Percentiles rank a stretch among this genome's conserved stretches.
These are phyloP conservation scores for Aphelinus certus DNA, from an alignment of 1,140 invertebrate genomes.

Conservation along the genomic window DNA sequence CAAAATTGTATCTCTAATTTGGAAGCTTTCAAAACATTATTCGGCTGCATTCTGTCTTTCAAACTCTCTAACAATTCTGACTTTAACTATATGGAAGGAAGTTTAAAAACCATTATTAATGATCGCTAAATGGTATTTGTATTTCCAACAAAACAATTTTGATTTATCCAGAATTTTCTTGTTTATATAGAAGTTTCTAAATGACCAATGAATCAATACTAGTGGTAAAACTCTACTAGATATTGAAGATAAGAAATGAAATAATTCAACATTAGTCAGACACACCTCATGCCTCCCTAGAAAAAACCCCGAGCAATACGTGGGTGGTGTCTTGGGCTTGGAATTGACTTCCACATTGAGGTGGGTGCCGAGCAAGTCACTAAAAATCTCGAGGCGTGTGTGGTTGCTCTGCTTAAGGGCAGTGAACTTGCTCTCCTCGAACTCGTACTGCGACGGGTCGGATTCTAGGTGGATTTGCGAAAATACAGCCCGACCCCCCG, in stretches of 20 bases:
- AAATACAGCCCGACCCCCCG: slow-evolving; percentile 78
- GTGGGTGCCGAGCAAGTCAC: slow-evolving; percentile 76
- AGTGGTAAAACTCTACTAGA: no score
- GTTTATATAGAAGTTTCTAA: no score
- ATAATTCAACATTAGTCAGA: slow-evolving; percentile 6
- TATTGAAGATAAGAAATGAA: no score
- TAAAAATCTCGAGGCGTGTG: slow-evolving; percentile 80
- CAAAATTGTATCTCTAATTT: slow-evolving; percentile 74
- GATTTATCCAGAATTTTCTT: no score
- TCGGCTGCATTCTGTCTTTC: slow-evolving; percentile 63
- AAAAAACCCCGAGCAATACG: slow-evolving; percentile 77
- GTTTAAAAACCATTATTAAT: slow-evolving; percentile 20
- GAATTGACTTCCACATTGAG: slow-evolving; percentile 74
- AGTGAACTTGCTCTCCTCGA: slow-evolving; percentile 72
- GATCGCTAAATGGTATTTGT: no score
- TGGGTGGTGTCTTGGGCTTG: slow-evolving; percentile 38
- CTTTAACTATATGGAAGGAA: slow-evolving; percentile 66
- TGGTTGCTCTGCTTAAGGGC: slow-evolving; percentile 71
- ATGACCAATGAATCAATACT: no score
- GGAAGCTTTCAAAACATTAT: slow-evolving; percentile 68
- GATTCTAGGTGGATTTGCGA: slow-evolving; percentile 75
- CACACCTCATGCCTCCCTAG: slow-evolving; percentile 80
- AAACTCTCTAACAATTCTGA: slow-evolving; percentile 70
- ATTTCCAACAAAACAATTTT: no score
- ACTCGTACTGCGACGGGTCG: slow-evolving; percentile 67